A percentile compares a stretch with the other conserved stretches of the same genome.
Conservation (phyloP, 2,888 invertebrate species). For the Hoplodrina blanda region DNA sequence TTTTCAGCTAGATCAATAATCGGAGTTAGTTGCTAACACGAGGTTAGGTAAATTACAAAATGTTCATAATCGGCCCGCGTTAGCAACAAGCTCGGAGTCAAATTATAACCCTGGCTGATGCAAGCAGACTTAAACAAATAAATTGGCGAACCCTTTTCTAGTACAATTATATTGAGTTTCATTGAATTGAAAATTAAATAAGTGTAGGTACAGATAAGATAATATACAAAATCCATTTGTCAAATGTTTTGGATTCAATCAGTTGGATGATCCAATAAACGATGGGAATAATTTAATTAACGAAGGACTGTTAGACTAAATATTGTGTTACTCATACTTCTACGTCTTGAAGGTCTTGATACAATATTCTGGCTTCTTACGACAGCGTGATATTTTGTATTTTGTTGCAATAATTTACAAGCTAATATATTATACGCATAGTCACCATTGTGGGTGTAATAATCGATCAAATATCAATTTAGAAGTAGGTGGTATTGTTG, state of each 20-base stretch:
- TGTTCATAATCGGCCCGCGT: no score
- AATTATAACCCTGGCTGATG: background rate
- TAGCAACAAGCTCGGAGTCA: no score
- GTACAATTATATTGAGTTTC: background rate
- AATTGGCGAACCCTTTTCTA: background rate
- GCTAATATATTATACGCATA: background rate
- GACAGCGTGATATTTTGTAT: background rate
- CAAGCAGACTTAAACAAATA: background rate
- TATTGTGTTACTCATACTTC: slow-evolving; percentile 1
- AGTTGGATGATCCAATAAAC: slow-evolving; percentile 10
- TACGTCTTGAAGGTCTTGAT: background rate
- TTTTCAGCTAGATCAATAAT: background rate
- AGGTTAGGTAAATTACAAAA: no score
- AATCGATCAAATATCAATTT: background rate
- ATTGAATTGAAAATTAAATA: slow-evolving; percentile 9
- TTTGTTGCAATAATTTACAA: background rate
- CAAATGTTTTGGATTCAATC: slow-evolving; percentile 17
- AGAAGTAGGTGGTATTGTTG: background rate
- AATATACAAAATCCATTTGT: background rate
- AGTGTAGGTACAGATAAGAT: background rate
- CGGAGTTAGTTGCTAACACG: background rate
- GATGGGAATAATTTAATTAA: slow-evolving; percentile 16
- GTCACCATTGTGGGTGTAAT: background rate
- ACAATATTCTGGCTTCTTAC: background rate
- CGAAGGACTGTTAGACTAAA: background rate